A percentile compares a stretch with the other conserved stretches of the same genome.
Evolutionary conservation across 2,797 vertebrate species (phyloP).

Genomic region (Naso thynnoides): DNA sequence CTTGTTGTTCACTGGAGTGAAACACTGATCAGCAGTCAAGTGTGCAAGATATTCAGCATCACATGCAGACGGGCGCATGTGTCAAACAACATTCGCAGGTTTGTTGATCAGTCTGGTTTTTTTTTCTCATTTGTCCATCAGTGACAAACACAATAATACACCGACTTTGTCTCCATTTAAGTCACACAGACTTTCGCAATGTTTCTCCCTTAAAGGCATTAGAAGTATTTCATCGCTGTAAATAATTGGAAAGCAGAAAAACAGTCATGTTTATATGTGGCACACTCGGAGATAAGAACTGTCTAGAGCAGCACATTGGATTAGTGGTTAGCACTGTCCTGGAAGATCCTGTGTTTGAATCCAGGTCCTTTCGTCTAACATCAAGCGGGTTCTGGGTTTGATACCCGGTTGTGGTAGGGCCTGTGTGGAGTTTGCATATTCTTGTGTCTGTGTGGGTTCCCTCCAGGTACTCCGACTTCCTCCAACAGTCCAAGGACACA

Average conservation of each 20-base stretch:
- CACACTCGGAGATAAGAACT: no score
- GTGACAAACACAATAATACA: constrained; percentile 9
- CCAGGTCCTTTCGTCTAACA: no score
- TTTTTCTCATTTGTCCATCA: constrained; percentile 20
- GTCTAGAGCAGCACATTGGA: no score
- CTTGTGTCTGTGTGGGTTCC: no score
- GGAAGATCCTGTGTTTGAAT: no score
- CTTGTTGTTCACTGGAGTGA: not conserved
- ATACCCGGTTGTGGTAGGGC: no score
- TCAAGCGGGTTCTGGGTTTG: no score
- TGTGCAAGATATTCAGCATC: not conserved
- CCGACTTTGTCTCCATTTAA: constrained; percentile 23
- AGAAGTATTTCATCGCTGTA: constrained; percentile 45
- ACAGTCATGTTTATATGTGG: no score
- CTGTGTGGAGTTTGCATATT: no score
- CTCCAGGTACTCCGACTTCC: no score
- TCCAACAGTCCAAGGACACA: no score
- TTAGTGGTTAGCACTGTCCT: no score
- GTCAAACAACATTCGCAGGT: not conserved
- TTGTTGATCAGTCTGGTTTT: not conserved
- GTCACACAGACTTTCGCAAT: constrained; percentile 29
- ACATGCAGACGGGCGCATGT: not conserved
- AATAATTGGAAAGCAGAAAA: constrained; percentile 49
- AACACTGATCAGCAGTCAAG: not conserved
- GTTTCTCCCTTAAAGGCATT: constrained; percentile 23